These are phyloP conservation scores for Chaenodraco wilsoni DNA, from an alignment of 2,797 vertebrate species.

Conservation along the genomic window DNA sequence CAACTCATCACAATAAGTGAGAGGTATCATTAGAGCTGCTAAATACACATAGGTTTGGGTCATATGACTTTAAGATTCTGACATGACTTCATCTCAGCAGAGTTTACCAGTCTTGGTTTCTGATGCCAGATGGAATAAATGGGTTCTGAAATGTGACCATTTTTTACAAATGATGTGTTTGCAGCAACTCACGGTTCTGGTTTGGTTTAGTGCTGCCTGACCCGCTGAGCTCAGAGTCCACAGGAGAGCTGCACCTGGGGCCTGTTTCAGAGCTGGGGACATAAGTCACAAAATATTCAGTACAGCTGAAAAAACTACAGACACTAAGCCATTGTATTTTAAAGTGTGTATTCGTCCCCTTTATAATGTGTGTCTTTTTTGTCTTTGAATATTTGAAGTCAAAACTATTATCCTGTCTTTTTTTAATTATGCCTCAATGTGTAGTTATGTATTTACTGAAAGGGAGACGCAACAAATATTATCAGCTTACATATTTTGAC, in stretches of 20 bases:
- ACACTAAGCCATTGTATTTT: neutral
- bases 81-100: neutral
- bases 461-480: neutral
- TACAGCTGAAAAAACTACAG: neutral
- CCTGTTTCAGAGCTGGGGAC: conserved; percentile 89
- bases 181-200: conserved; percentile 84
- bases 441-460: neutral
- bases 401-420: neutral
- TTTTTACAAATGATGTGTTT: neutral
- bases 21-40: neutral
- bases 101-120: neutral
- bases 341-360: neutral
- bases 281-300: conserved; percentile 8
- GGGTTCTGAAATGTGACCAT: neutral
- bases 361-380: neutral
- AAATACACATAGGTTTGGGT: neutral
- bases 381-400: too few relatives aligned
- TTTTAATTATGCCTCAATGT: neutral
- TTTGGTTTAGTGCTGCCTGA: conserved; percentile 74
- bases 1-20: neutral
- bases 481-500: neutral
- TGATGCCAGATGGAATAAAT: neutral
- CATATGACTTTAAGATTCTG: neutral
- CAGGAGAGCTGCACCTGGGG: conserved; percentile 91
- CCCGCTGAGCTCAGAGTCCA: conserved; percentile 79